A percentile compares a stretch with the other conserved stretches of the same genome.
Conservation (phyloP, 2,888 invertebrate species). For the Prosopocoilus inquinatus region DNA sequence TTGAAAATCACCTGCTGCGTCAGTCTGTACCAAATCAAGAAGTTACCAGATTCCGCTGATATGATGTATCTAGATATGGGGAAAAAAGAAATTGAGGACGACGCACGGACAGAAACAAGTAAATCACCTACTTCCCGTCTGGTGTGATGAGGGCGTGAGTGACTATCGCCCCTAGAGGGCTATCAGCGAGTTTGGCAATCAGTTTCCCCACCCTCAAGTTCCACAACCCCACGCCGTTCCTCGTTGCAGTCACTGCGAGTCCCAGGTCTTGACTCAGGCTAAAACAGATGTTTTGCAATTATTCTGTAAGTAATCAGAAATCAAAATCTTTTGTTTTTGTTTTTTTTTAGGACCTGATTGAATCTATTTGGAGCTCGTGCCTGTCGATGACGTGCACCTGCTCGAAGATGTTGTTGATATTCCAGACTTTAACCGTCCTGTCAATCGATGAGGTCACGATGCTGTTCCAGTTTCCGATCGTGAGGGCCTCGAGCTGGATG, state of each 20-base stretch:
- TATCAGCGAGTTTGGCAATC: conserved; percentile 84
- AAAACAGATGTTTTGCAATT: conserved; percentile 16
- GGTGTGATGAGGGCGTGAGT: conserved; percentile 89
- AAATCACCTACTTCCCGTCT: conserved; percentile 64
- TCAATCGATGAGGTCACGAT: conserved; percentile 97
- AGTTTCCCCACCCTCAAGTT: conserved; percentile 82
- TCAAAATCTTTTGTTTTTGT: background rate
- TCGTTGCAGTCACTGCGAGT: conserved; percentile 87
- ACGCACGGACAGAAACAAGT: background rate
- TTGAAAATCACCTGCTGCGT: conserved; percentile 75
- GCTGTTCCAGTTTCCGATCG: conserved; percentile 87
- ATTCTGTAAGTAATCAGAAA: background rate
- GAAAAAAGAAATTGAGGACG: background rate
- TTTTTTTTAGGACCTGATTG: conserved; percentile 65
- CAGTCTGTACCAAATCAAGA: conserved; percentile 83
- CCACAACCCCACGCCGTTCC: conserved; percentile 95
- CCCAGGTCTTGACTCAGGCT: conserved; percentile 76
- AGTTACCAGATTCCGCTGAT: conserved; percentile 88
- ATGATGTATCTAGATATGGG: conserved; percentile 65
- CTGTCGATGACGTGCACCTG: conserved; percentile 94
- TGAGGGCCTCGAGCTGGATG: conserved; percentile 84
- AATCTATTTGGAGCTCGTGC: conserved; percentile 93
- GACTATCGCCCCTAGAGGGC: conserved; percentile 89
- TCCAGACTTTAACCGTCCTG: conserved; percentile 98
- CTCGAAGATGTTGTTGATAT: conserved; percentile 97